phyloP scores from a whole-genome alignment of 2,113 vertebrate genomes.

The Panurus biarmicus region DNA sequence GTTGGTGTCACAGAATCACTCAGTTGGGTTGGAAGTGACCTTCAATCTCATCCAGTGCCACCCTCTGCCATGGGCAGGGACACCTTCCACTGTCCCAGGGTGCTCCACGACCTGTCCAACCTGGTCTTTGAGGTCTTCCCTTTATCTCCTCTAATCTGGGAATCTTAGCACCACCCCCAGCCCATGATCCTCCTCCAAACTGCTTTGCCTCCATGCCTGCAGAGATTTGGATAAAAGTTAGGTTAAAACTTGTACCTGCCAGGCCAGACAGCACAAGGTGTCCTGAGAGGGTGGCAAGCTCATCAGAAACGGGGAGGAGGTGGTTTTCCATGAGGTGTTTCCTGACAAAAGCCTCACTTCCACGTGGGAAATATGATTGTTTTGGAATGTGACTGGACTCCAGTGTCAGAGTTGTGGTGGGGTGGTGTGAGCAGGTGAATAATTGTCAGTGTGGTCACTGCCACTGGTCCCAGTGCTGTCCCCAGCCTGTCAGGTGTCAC shows the following conservation, averaged over 20 bases:
- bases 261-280: background rate
- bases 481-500: background rate
- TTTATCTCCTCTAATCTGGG: background rate
- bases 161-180: background rate
- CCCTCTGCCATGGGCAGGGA: background rate
- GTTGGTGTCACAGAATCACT: background rate
- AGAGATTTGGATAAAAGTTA: background rate
- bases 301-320: background rate
- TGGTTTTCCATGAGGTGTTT: background rate
- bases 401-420: background rate
- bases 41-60: background rate
- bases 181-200: background rate
- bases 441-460: background rate
- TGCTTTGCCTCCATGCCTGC: background rate
- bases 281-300: background rate
- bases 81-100: background rate
- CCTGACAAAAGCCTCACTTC: background rate
- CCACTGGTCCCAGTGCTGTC: background rate
- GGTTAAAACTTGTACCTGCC: background rate
- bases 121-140: background rate
- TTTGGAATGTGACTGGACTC: background rate
- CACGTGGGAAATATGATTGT: rapidly evolving
- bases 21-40: background rate
- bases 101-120: background rate
- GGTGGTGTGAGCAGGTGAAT: background rate